Conservation (phyloP, 2,113 vertebrate species). For the Garra rufa region DNA sequence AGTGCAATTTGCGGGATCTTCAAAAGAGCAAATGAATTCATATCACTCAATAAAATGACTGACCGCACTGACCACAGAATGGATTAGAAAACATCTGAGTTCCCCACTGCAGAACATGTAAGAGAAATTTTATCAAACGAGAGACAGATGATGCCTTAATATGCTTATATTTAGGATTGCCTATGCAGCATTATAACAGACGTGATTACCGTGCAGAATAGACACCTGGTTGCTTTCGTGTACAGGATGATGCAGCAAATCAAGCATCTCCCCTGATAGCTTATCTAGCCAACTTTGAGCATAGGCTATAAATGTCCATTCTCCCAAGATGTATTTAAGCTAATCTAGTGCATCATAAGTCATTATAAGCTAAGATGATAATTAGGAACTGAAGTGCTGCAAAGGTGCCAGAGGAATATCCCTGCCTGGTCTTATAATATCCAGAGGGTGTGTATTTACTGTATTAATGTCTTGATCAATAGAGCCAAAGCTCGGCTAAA, state of each 20-base stretch:
- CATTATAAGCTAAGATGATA: background rate
- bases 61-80: background rate
- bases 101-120: background rate
- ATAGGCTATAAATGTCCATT: conserved; percentile 2
- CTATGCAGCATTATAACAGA: conserved; percentile 24
- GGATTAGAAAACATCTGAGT: conserved; percentile 3
- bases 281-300: conserved; percentile 6
- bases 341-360: conserved; percentile 8
- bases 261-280: conserved; percentile 1
- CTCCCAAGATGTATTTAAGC: conserved; percentile 13
- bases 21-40: background rate
- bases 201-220: conserved; percentile 4
- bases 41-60: conserved; percentile 2
- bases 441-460: background rate
- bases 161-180: conserved; percentile 25
- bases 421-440: background rate
- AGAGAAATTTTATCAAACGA: conserved; percentile 39
- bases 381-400: background rate
- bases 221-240: conserved; percentile 25
- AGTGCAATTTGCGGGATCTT: background rate
- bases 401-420: background rate
- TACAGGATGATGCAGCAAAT: conserved; percentile 45
- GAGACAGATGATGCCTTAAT: conserved; percentile 18
- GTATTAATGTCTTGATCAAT: background rate
- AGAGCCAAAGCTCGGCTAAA: background rate